Evolutionary conservation across 92 coral and sea anemone genomes (phyloP).

Genomic region (Zoanthus solanderi): DNA sequence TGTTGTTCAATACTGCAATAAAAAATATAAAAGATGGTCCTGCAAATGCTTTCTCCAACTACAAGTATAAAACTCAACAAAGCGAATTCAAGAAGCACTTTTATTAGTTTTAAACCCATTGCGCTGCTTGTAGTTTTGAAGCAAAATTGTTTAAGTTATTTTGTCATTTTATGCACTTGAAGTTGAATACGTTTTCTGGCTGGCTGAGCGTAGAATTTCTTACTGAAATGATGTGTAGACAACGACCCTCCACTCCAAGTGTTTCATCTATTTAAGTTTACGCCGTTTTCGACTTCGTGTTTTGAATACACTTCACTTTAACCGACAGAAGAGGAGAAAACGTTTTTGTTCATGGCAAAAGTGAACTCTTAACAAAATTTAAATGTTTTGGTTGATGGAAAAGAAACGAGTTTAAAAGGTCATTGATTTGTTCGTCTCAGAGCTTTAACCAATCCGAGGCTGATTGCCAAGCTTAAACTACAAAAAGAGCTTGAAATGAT

Average conservation of each 20-base stretch:
- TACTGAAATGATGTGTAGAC: slow-evolving; percentile 23
- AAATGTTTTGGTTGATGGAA: not conserved
- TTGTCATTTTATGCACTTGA: slow-evolving; percentile 26
- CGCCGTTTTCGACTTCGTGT: not conserved
- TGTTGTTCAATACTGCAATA: not conserved
- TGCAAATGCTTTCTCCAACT: no score
- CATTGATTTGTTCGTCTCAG: slow-evolving; percentile 25
- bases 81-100: no score
- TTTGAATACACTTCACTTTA: not conserved
- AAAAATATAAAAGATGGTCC: not conserved
- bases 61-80: no score
- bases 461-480: slow-evolving; percentile 9
- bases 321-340: not conserved
- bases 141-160: not conserved
- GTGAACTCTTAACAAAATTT: not conserved
- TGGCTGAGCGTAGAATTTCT: slow-evolving; percentile 29
- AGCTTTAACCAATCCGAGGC: slow-evolving; percentile 37
- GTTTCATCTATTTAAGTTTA: not conserved
- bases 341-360: not conserved
- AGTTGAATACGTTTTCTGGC: slow-evolving; percentile 47
- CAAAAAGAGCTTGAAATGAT: slow-evolving; percentile 21
- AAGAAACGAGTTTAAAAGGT: slow-evolving; percentile 31
- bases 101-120: no score
- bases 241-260: no score
- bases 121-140: not conserved